Conservation (phyloP, 2,888 invertebrate genomes). For the Blastobasis adustella region DNA sequence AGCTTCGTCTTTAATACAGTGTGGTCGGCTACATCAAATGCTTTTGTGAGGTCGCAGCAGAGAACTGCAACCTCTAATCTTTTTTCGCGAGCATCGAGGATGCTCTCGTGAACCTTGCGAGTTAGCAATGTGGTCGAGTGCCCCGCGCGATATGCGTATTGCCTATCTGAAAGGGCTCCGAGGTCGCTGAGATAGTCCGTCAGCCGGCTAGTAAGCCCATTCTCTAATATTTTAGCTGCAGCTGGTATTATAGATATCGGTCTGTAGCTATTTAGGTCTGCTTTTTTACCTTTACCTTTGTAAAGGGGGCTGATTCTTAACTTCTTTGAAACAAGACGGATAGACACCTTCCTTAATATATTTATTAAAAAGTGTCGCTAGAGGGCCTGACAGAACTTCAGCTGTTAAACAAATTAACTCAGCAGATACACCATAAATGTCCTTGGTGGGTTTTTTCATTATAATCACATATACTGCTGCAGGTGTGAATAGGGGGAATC, state of each 20-base stretch:
- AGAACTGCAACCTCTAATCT: constrained; percentile 3
- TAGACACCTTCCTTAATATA: background rate
- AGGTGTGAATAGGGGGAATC: constrained; percentile 1
- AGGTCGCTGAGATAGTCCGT: background rate
- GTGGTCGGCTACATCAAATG: constrained; percentile 9
- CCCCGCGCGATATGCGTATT: constrained; percentile 3
- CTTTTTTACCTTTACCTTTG: constrained; percentile 4
- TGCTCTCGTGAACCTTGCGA: background rate
- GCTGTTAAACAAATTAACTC: background rate
- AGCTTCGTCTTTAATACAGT: background rate
- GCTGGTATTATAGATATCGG: constrained; percentile 5
- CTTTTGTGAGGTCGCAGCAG: constrained; percentile 7
- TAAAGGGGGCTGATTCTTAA: constrained; percentile 1
- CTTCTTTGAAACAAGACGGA: background rate
- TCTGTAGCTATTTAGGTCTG: background rate
- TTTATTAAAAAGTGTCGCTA: constrained; percentile 1
- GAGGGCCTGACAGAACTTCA: background rate
- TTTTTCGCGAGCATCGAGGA: constrained; percentile 1
- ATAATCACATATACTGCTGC: background rate
- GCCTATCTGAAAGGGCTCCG: constrained; percentile 2
- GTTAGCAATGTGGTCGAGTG: constrained; percentile 3
- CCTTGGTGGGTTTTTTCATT: constrained; percentile 1
- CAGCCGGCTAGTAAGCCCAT: background rate
- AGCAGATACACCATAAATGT: constrained; percentile 5
- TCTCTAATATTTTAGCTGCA: constrained; percentile 2